Evolutionary conservation across 2,113 vertebrate species (phyloP).

Genomic region (Cyprinodon brontotheroides): DNA sequence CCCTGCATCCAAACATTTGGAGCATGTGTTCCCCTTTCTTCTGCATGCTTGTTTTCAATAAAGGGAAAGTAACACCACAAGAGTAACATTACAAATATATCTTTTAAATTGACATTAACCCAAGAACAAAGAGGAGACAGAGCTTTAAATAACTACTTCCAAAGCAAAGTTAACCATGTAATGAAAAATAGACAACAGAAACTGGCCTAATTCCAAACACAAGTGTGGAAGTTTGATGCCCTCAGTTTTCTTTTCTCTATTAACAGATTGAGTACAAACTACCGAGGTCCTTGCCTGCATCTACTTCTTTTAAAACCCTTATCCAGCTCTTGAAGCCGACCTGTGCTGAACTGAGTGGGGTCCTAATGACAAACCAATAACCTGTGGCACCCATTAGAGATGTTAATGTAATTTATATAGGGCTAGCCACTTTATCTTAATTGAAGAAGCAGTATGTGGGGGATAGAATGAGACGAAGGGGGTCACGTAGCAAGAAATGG

Average conservation of each 20-base stretch:
- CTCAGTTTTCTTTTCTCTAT: slow-evolving; percentile 20
- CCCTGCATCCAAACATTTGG: no score
- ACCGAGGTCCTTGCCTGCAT: slow-evolving; percentile 17
- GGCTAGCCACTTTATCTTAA: slow-evolving; percentile 50
- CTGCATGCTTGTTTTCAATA: no score
- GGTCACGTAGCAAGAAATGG: slow-evolving; percentile 17
- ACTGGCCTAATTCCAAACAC: slow-evolving; percentile 27
- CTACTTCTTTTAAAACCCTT: slow-evolving; percentile 34
- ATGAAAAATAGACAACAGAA: not conserved
- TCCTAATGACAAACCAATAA: slow-evolving; percentile 50
- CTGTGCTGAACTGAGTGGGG: slow-evolving; percentile 6
- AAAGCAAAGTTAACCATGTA: not conserved
- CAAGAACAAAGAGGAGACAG: not conserved
- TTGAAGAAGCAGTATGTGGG: slow-evolving; percentile 25
- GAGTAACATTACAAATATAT: not conserved
- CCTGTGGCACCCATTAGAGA: slow-evolving; percentile 26
- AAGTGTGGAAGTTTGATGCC: slow-evolving; percentile 40
- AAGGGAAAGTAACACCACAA: no score
- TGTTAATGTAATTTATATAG: slow-evolving; percentile 51
- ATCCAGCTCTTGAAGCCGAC: slow-evolving; percentile 12
- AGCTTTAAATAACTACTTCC: not conserved
- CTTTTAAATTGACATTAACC: not conserved
- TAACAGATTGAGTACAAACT: slow-evolving; percentile 17
- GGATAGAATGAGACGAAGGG: not conserved
- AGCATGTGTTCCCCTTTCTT: no score